Evolutionary conservation across 2,797 vertebrate species (phyloP).

Genomic region (Neosilurus hyrtlii): DNA sequence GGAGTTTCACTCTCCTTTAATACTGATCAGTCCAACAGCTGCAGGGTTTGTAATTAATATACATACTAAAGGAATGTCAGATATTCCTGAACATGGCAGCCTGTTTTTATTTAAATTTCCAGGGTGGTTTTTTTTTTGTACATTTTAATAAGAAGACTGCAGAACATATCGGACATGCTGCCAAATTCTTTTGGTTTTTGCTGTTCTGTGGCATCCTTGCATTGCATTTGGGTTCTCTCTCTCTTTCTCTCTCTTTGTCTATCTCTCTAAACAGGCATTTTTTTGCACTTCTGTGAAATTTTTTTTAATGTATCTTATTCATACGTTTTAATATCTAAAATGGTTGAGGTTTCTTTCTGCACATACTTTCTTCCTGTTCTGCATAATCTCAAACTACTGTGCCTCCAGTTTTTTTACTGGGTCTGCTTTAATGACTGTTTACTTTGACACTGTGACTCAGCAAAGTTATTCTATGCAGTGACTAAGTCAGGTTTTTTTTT

Average conservation of each 20-base stretch:
- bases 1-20: conserved; percentile 12
- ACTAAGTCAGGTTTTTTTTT: neutral
- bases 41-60: conserved; percentile 61
- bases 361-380: neutral
- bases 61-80: conserved; percentile 30
- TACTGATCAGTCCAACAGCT: conserved; percentile 10
- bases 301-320: too few relatives aligned
- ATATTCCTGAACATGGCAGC: conserved; percentile 26
- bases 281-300: conserved; percentile 19
- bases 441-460: neutral
- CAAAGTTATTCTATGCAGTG: neutral
- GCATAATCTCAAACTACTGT: conserved; percentile 17
- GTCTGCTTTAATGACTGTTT: conserved; percentile 21
- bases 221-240: conserved; percentile 34
- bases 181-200: conserved; percentile 1
- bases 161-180: conserved; percentile 16
- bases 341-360: neutral
- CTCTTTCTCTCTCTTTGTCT: neutral
- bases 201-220: conserved; percentile 13
- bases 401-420: neutral
- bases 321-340: neutral
- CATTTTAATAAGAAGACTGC: conserved; percentile 37
- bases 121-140: conserved; percentile 42
- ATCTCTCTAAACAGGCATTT: too few relatives aligned
- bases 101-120: conserved; percentile 55